Conservation (phyloP, 2,797 vertebrate genomes). For the Leptatherina wallacei region DNA sequence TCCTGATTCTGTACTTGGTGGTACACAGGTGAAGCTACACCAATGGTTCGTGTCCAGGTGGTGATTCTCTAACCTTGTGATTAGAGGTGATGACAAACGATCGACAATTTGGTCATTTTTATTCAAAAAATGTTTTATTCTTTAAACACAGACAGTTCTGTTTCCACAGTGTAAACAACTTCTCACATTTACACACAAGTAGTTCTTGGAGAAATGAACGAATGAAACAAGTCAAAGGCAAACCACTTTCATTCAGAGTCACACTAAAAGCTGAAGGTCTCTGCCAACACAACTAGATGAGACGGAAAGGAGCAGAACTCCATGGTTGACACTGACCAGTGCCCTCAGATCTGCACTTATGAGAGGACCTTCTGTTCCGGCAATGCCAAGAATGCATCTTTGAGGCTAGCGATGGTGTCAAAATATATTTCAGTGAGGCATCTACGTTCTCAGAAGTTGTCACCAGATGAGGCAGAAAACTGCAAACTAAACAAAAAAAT, state of each 20-base stretch:
- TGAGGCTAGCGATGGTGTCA: no score
- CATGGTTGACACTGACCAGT: no score
- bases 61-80: not conserved
- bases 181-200: slow-evolving; percentile 59
- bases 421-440: not conserved
- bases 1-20: not conserved
- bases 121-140: slow-evolving; percentile 53
- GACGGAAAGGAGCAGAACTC: no score
- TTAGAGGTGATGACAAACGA: no score
- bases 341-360: not conserved
- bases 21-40: not conserved
- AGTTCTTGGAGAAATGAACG: slow-evolving; percentile 49
- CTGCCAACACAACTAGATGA: not conserved
- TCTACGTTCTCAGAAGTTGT: not conserved
- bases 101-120: slow-evolving; percentile 31
- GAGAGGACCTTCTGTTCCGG: not conserved
- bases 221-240: slow-evolving; percentile 25
- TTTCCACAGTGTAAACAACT: slow-evolving; percentile 75
- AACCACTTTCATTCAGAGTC: slow-evolving; percentile 24
- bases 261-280: slow-evolving; percentile 12
- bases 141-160: slow-evolving; percentile 59
- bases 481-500: not conserved
- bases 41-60: not conserved
- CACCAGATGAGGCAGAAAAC: not conserved
- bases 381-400: not conserved